Evolutionary conservation across 1,140 invertebrate species (phyloP).

Genomic region (Aphis craccivora): DNA sequence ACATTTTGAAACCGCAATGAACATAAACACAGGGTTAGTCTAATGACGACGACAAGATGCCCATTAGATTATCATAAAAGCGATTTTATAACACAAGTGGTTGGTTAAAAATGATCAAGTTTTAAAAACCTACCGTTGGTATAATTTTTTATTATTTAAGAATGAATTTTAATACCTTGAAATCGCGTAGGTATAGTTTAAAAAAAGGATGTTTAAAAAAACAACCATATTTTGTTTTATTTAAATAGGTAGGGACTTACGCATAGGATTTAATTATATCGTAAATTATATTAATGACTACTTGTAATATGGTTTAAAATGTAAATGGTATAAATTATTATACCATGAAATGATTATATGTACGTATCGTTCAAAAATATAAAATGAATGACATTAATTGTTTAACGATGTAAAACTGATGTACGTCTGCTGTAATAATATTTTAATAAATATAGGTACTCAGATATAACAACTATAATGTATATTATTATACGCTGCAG

Average conservation of each 20-base stretch:
- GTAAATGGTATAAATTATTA: not conserved
- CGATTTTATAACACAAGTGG: not conserved
- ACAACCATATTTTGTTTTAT: not conserved
- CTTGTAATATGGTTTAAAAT: not conserved
- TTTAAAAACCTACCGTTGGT: not conserved
- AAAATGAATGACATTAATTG: conserved; percentile 12
- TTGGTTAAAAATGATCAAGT: not conserved
- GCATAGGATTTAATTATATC: not conserved
- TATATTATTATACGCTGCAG: not conserved
- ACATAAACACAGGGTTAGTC: not conserved
- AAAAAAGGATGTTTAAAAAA: not conserved
- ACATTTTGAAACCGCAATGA: conserved; percentile 10
- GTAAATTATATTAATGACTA: conserved; percentile 25
- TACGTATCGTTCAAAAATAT: not conserved
- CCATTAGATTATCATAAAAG: conserved; percentile 32
- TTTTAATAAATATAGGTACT: not conserved
- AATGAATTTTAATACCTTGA: not conserved
- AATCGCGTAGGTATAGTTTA: not conserved
- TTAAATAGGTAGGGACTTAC: not conserved
- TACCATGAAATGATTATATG: not conserved
- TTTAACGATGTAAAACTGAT: not conserved
- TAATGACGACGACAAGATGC: conserved; percentile 12
- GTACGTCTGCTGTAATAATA: not conserved
- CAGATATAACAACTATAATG: not conserved
- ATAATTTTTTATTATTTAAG: conserved; percentile 19